Evolutionary conservation across 2,113 vertebrate genomes (phyloP).

Genomic region (Trematomus loennbergii): DNA sequence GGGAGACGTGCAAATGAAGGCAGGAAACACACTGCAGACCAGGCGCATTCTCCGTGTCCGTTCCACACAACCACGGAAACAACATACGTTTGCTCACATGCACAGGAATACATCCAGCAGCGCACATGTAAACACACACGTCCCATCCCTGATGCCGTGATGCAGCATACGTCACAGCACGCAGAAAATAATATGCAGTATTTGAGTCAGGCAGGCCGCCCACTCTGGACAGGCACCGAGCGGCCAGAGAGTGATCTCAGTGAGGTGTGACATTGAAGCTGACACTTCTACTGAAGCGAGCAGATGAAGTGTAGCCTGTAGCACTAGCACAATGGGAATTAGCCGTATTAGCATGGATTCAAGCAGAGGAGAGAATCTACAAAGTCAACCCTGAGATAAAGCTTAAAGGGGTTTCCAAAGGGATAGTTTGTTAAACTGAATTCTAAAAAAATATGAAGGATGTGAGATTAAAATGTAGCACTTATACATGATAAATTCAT

Average conservation of each 20-base stretch:
- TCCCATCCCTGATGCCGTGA: constrained; percentile 39
- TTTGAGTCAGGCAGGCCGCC: constrained; percentile 6
- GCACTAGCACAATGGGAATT: constrained; percentile 38
- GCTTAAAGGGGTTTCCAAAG: neutral
- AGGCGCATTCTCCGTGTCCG: constrained; percentile 60
- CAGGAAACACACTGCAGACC: constrained; percentile 77
- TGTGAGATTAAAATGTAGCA: neutral
- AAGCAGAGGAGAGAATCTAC: constrained; percentile 14
- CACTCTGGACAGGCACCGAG: neutral
- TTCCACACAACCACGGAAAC: constrained; percentile 71
- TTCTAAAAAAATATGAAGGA: neutral
- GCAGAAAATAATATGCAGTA: constrained; percentile 26
- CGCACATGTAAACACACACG: constrained; percentile 48
- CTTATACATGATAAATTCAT: too few species aligned
- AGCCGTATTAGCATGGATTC: constrained; percentile 18
- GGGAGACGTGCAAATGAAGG: constrained; percentile 61
- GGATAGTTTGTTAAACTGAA: neutral
- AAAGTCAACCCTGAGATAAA: constrained; percentile 4
- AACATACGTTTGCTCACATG: constrained; percentile 67
- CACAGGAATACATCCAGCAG: constrained; percentile 54
- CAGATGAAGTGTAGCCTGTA: constrained; percentile 46
- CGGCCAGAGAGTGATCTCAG: constrained; percentile 18
- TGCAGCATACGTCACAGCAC: constrained; percentile 12
- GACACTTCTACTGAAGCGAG: constrained; percentile 45
- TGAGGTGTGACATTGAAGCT: constrained; percentile 45